Evolutionary conservation across 2,797 vertebrate species (phyloP).

Genomic region (Acanthurus tractus): DNA sequence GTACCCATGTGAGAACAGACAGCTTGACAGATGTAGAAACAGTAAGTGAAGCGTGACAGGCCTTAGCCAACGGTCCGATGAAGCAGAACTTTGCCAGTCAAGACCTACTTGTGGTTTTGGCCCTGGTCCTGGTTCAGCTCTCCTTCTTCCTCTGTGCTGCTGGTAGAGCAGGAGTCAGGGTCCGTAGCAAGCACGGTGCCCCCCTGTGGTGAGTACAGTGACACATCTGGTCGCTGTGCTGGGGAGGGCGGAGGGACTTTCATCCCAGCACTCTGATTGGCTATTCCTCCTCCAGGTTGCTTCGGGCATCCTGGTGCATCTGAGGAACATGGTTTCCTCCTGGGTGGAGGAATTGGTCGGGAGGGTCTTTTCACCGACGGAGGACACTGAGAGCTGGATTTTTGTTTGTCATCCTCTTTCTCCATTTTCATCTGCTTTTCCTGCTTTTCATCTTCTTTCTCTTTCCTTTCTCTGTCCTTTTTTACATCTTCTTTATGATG

Average conservation of each 20-base stretch:
- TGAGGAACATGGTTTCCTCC: conserved; percentile 85
- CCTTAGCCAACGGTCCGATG: neutral
- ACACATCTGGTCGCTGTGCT: conserved; percentile 73
- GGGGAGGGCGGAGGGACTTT: conserved; percentile 21
- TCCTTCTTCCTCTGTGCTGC: conserved; percentile 94
- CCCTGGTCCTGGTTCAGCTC: conserved; percentile 75
- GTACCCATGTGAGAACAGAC: too few species aligned
- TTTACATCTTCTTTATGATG: conserved; percentile 33
- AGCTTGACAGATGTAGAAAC: too few species aligned
- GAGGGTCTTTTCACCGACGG: conserved; percentile 47
- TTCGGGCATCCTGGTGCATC: conserved; percentile 19
- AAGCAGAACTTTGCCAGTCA: neutral
- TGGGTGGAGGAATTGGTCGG: conserved; percentile 90
- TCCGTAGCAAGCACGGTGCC: conserved; percentile 76
- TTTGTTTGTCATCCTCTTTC: conserved; percentile 53
- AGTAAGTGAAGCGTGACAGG: too few species aligned
- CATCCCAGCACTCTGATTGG: conserved; percentile 46
- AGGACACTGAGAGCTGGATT: conserved; percentile 25
- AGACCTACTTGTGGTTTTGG: conserved; percentile 61
- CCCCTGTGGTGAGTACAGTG: conserved; percentile 86
- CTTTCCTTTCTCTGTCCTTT: conserved; percentile 12
- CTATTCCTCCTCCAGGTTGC: conserved; percentile 34
- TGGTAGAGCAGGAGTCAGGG: conserved; percentile 92
- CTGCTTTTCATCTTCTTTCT: conserved; percentile 33
- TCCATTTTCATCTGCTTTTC: conserved; percentile 42